phyloP scores from a whole-genome alignment of 1,140 invertebrate species.

The Leptinotarsa defecta region DNA sequence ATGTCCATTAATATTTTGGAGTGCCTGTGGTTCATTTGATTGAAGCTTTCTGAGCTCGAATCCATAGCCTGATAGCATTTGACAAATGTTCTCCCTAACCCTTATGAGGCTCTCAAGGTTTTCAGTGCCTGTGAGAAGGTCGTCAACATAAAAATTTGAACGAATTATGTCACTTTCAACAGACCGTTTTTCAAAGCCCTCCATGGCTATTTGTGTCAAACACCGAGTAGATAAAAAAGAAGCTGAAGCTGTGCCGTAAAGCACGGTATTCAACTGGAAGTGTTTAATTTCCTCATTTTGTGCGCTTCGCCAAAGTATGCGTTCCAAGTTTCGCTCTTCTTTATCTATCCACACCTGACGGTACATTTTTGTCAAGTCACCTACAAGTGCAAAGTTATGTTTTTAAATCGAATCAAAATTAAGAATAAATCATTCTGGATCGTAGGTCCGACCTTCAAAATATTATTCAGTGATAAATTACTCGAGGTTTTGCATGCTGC shows the following conservation, averaged over 20 bases:
- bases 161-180: slow-evolving; percentile 41
- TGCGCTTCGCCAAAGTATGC: slow-evolving; percentile 53
- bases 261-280: slow-evolving; percentile 39
- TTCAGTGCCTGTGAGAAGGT: slow-evolving; percentile 53
- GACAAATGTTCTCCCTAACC: not conserved
- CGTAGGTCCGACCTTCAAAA: slow-evolving; percentile 43
- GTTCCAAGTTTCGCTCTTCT: slow-evolving; percentile 48
- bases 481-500: slow-evolving; percentile 48
- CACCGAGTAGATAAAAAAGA: slow-evolving; percentile 46
- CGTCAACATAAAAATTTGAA: slow-evolving; percentile 58
- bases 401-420: slow-evolving; percentile 56
- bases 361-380: slow-evolving; percentile 57
- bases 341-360: slow-evolving; percentile 49
- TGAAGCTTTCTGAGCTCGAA: slow-evolving; percentile 2
- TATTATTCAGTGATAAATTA: slow-evolving; percentile 41
- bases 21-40: not conserved
- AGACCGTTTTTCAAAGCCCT: slow-evolving; percentile 33
- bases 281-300: slow-evolving; percentile 34
- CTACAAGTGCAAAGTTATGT: slow-evolving; percentile 51
- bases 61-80: not conserved
- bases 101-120: slow-evolving; percentile 34
- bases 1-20: too few species aligned
- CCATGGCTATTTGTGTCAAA: slow-evolving; percentile 38
- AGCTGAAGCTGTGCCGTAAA: slow-evolving; percentile 46
- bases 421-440: slow-evolving; percentile 53